Percentiles rank a stretch among this genome's conserved stretches.
These are phyloP conservation scores for Iphiclides podalirius DNA, from an alignment of 2,888 invertebrate genomes.

Conservation along the genomic window DNA sequence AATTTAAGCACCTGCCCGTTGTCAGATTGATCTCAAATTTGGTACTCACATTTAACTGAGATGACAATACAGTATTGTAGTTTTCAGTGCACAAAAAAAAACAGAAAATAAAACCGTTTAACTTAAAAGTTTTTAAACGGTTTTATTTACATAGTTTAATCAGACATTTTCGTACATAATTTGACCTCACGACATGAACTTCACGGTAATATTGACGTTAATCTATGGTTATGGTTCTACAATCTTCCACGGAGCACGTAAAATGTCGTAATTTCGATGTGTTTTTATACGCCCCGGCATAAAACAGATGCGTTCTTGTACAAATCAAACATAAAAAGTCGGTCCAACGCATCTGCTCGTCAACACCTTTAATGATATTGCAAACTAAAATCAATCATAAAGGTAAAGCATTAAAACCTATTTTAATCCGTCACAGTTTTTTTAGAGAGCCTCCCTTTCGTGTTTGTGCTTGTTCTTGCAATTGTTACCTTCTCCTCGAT, in stretches of 20 bases:
- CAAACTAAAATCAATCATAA: slow-evolving; percentile 26
- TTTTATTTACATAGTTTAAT: too few relatives aligned
- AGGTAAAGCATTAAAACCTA: not conserved
- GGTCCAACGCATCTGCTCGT: slow-evolving; percentile 36
- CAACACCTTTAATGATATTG: slow-evolving; percentile 17
- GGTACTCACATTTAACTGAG: too few relatives aligned
- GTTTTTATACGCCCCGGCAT: slow-evolving; percentile 27
- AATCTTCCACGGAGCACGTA: not conserved
- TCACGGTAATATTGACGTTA: not conserved
- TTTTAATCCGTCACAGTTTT: slow-evolving; percentile 8
- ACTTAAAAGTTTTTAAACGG: too few relatives aligned
- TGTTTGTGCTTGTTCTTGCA: slow-evolving; percentile 17
- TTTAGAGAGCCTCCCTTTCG: slow-evolving; percentile 23
- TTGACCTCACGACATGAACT: not conserved
- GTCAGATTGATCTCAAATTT: too few relatives aligned
- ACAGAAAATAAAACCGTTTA: too few relatives aligned
- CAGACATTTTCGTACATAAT: not conserved
- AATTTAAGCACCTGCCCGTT: too few relatives aligned
- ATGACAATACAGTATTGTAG: too few relatives aligned
- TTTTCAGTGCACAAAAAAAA: too few relatives aligned
- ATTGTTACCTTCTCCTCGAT: not conserved
- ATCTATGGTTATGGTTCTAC: not conserved
- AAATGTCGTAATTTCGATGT: slow-evolving; percentile 15
- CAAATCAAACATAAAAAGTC: slow-evolving; percentile 32
- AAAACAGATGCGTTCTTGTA: slow-evolving; percentile 34